Evolutionary conservation across 1,140 invertebrate genomes (phyloP).

Genomic region (Meloidogyne floridensis): DNA sequence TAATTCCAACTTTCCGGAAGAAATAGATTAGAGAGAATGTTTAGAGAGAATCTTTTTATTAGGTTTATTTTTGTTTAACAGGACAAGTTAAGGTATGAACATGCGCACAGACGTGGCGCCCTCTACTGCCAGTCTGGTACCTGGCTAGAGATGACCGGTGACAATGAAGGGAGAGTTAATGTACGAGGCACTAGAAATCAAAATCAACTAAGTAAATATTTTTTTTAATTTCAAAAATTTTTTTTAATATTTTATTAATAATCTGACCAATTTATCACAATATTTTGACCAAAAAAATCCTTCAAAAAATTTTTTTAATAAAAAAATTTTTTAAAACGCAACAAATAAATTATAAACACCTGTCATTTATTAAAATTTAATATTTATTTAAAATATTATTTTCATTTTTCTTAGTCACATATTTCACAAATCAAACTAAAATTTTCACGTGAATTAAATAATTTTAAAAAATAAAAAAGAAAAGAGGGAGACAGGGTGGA

Average conservation of each 20-base stretch:
- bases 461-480: background rate
- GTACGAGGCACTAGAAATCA: constrained; percentile 39
- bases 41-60: background rate
- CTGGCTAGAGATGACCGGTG: constrained; percentile 45
- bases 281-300: too few relatives aligned
- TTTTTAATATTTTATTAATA: too few relatives aligned
- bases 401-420: background rate
- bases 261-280: too few relatives aligned
- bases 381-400: background rate
- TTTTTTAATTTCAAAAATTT: background rate
- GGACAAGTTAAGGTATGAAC: constrained; percentile 34
- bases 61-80: constrained; percentile 11
- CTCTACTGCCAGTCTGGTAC: constrained; percentile 51
- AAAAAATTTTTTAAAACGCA: background rate
- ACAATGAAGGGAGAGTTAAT: constrained; percentile 32
- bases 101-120: constrained; percentile 43
- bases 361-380: background rate
- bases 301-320: too few relatives aligned
- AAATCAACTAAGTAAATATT: constrained; percentile 42
- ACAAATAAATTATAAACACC: background rate
- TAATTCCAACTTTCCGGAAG: background rate
- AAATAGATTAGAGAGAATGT: background rate
- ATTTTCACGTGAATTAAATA: background rate
- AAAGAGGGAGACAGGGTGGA: background rate
- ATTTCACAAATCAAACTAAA: background rate